A percentile compares a stretch with the other conserved stretches of the same genome.
Conservation (phyloP, 2,113 vertebrate species). For the Heterotis niloticus region DNA sequence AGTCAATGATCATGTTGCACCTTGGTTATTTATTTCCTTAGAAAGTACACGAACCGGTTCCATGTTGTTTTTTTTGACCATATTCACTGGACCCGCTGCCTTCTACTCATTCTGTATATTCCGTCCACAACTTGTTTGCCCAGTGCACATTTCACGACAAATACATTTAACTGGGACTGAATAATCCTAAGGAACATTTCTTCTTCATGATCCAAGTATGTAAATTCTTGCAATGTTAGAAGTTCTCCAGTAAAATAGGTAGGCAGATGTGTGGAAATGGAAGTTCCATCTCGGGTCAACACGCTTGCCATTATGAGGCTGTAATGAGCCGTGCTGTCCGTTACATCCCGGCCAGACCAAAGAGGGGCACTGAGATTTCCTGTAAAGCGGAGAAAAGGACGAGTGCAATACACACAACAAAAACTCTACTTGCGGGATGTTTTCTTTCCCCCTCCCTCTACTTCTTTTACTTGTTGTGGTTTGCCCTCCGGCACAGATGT, state of each 20-base stretch:
- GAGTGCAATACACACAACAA: not conserved
- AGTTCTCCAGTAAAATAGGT: not conserved
- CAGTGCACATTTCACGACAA: not conserved
- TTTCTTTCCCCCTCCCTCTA: not conserved
- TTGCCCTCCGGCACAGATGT: conserved; percentile 44
- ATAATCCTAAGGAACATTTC: no score
- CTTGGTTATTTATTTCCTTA: no score
- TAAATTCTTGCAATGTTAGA: not conserved
- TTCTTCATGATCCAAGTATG: not conserved
- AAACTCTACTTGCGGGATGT: conserved; percentile 4
- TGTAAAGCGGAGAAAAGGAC: not conserved
- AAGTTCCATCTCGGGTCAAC: not conserved
- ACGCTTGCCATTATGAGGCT: conserved; percentile 1
- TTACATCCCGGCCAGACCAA: not conserved
- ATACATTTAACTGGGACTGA: not conserved
- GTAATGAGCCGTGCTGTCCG: not conserved
- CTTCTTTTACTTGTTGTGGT: conserved; percentile 20
- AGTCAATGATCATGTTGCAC: no score
- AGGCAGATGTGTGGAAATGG: not conserved
- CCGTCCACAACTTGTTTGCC: no score
- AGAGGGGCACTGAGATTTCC: not conserved
- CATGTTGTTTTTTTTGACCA: not conserved
- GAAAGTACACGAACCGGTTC: no score
- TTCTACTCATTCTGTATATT: not conserved
- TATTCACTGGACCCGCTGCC: not conserved